Evolutionary conservation across 2,888 invertebrate species (phyloP), one percentile per base, ranked within the genome.

Genomic region (Tetramorium bicarinatum): DNA sequence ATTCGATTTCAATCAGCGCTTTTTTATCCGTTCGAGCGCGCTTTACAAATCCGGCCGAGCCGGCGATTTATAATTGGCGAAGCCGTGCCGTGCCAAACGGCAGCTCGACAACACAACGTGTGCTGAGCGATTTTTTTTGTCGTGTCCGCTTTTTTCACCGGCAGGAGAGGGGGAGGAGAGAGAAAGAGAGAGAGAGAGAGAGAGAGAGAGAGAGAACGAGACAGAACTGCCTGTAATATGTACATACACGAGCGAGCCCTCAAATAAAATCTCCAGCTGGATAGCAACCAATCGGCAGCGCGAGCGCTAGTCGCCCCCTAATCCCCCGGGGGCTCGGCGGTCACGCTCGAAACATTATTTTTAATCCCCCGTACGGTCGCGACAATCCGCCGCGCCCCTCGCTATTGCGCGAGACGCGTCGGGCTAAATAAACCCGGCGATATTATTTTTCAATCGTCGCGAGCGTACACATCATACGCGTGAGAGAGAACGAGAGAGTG

Each of bases 361-460:
- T 94, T 94, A 94, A 94, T 94, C 94, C 92, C 92, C 90, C 87
- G 85, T 85, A 85, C 88, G 86, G 86, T 87, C 85, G 91, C 90
- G 89, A 89, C 91, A 82, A 82, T 85, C 67, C 77, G 62, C 75
- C 74, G 49, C 74, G 49, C n/a, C 66, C 52, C 75, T 56, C 75
- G 62, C 80, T 80, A 72, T 80, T 80, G 79, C 79, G 79, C 79
- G 79, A 72, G 79, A 72, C 74, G 72, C 80, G 85, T 86, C 86
- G 87, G 85, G 91, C 92, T 94, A 94, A 94, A 94, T 94, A 94
- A 94, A 94, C 94, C 85, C 87, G 86, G 76, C 90, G 91, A 93
- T 94, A 94, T 94, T 94, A 94, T 94, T 94, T 94, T 94, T 94
- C 93, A 92, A 94, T 94, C 93, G 92, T 90, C 92, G 79, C 84